These are phyloP conservation scores for Spea multiplicata DNA, from an alignment of 2,113 vertebrate species.

Conservation along the genomic window DNA sequence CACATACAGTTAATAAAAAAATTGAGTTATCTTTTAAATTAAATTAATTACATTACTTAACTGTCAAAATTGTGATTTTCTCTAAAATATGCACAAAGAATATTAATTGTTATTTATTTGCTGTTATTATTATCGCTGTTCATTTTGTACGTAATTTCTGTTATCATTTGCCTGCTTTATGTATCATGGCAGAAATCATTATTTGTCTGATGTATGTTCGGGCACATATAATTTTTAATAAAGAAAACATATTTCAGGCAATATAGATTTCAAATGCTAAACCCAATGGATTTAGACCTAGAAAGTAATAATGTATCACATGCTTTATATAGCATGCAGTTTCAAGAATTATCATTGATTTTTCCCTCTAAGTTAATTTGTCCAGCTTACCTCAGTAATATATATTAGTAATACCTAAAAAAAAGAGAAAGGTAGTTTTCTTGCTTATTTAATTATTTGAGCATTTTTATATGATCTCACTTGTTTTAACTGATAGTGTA, in stretches of 20 bases:
- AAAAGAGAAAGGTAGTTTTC: not conserved
- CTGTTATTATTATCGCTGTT: slow-evolving; percentile 59
- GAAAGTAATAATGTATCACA: slow-evolving; percentile 41
- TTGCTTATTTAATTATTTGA: not conserved
- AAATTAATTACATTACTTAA: no score
- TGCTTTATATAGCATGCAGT: slow-evolving; percentile 37
- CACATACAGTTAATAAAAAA: no score
- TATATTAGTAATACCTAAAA: not conserved
- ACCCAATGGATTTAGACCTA: slow-evolving; percentile 26
- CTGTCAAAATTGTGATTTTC: no score
- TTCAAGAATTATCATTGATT: slow-evolving; percentile 58
- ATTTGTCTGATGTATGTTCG: slow-evolving; percentile 39
- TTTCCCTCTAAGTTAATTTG: slow-evolving; percentile 62
- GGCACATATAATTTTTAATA: slow-evolving; percentile 45
- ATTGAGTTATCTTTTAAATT: no score
- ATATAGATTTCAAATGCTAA: slow-evolving; percentile 45
- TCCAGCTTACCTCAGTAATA: slow-evolving; percentile 25
- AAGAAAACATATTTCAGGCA: slow-evolving; percentile 47
- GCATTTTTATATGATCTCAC: not conserved
- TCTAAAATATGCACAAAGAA: no score
- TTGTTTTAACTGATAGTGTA: not conserved
- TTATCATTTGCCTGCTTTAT: slow-evolving; percentile 17
- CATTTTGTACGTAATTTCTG: slow-evolving; percentile 28
- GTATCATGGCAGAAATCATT: slow-evolving; percentile 42
- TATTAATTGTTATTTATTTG: slow-evolving; percentile 51